These are phyloP conservation scores for Sebastes nivosus DNA, from an alignment of 2,797 vertebrate species.

Conservation along the genomic window DNA sequence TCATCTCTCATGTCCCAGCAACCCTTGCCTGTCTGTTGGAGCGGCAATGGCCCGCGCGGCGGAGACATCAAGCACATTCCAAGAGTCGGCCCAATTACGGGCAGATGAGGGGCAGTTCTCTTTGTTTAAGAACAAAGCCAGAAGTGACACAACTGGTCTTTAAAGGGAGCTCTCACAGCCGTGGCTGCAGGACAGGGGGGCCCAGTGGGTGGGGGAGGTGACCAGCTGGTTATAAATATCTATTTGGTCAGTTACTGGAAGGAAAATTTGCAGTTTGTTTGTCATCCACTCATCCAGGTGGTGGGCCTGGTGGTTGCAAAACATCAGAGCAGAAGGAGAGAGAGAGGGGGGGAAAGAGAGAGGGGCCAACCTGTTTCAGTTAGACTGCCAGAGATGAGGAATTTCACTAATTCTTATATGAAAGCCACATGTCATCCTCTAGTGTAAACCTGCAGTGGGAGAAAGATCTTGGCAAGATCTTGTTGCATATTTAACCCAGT, in stretches of 20 bases:
- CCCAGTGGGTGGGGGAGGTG: slow-evolving; percentile 65
- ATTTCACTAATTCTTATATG: slow-evolving; percentile 75
- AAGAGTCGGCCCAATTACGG: slow-evolving; percentile 83
- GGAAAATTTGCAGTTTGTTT: slow-evolving; percentile 83
- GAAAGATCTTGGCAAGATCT: slow-evolving; percentile 51
- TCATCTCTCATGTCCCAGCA: slow-evolving; percentile 60
- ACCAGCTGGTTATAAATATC: slow-evolving; percentile 88
- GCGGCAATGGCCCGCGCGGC: slow-evolving; percentile 64
- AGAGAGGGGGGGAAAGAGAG: slow-evolving; percentile 15
- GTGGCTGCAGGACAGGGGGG: slow-evolving; percentile 50
- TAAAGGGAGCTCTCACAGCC: slow-evolving; percentile 81
- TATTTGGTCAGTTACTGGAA: slow-evolving; percentile 87
- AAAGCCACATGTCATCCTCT: slow-evolving; percentile 73
- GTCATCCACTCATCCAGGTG: slow-evolving; percentile 84
- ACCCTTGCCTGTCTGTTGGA: slow-evolving; percentile 66
- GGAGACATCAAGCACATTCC: slow-evolving; percentile 87
- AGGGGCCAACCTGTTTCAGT: slow-evolving; percentile 69
- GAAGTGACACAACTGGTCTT: slow-evolving; percentile 85
- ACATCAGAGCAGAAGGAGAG: slow-evolving; percentile 62
- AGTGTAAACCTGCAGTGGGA: slow-evolving; percentile 53
- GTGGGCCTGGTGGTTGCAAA: slow-evolving; percentile 76
- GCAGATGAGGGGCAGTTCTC: slow-evolving; percentile 84
- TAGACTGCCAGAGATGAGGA: slow-evolving; percentile 67
- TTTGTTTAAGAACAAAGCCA: slow-evolving; percentile 88
- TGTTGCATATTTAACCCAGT: slow-evolving; percentile 51